Evolutionary conservation across 2,113 vertebrate species (phyloP), one percentile per base, ranked within the genome.

Genomic region (Indri indri): DNA sequence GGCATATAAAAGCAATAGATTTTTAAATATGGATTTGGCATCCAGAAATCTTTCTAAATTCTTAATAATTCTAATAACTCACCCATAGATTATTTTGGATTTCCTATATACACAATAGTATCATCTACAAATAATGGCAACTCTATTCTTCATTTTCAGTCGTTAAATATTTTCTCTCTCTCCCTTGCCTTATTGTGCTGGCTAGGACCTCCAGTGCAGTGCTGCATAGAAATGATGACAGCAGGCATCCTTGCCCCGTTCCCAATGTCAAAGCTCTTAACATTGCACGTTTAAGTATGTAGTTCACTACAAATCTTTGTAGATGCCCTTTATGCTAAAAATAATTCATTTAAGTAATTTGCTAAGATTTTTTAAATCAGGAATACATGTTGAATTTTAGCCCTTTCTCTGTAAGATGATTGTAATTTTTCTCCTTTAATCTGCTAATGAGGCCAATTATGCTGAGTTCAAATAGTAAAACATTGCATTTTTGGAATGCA

Each of bases 391-490:
- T 30, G 18, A 89, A 82, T 81, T 89, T 97, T 79, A 88, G 83
- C 68, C 30, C 37, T 80, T 73, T 85, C 47, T 63, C 77, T 90
- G 42, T 23, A 22, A 92, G 9, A 70, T 91, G 65, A 90, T 18
- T 76, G 22, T 88, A 40, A 14, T 12, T 91, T 94, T 88, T 73
- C 74, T 87, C 71, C 50, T 96, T 85, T 97, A 93, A 80, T 88
- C 50, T 80, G 37, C 63, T 87, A 94, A 90, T 87, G 27, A 90
- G n/a, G 23, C 5, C 42, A 90, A 52, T 47, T 84, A 63, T 79
- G 40, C 23, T 83, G 40, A 80, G 17, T 89, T 92, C 79, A 92
- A 94, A 95, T 90, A 87, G 71, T 79, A 94, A 97, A 89, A 74
- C 22, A 81, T 16, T 76, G 20, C 14, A 88, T 54, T 79, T 87